Evolutionary conservation across 37 sponge, comb jelly and placozoan species (phyloP), one percentile per base, ranked within the genome.

Genomic region (Hormiphora californensis): DNA sequence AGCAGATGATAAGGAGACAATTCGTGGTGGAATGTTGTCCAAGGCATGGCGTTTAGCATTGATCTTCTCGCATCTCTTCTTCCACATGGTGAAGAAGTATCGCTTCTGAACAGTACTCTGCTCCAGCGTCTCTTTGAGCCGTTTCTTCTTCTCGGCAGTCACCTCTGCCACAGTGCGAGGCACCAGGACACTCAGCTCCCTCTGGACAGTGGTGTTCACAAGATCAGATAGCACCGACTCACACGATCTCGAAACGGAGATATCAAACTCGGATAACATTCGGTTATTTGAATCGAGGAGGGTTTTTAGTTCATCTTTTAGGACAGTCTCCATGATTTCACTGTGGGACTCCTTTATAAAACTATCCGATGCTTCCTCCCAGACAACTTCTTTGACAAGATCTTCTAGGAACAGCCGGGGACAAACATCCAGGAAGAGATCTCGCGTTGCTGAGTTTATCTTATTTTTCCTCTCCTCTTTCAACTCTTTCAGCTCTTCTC

Each of bases 11-110:
- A 19, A 65, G 31, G 81, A 33, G 3, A 33, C 35, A 11, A 73
- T 39, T 30, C 44, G 12, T 23, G 81, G 68, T 36, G 81, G 81
- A n/a, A 73, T 40, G 15, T 73, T 73, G 38, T 65, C 68, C 81
- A 40, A 41, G n/a, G 44, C 43, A 19, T 73, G 81, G 27, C 44
- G 81, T 36, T 40, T 73, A 7, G 35, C 21, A 28, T 73, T n/a
- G 21, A 73, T 73, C 46, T 73, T 73, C 0, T 23, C 41, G 35
- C 43, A 73, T 22, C 46, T n/a, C 25, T 7, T 32, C 81, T 21
- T 33, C 81, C 81, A 73, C 9, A 40, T 41, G 4, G 40, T 73
- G 44, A 73, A 73, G 23, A 36, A 65, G 38, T 40, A 73, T 3
- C 81, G 41, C 25, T 73, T 73, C 25, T 73, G 81, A 1, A 40